Percentiles rank a stretch among this genome's conserved stretches.
These are phyloP conservation scores for Eleginops maclovinus DNA, from an alignment of 2,113 vertebrate species.

Conservation along the genomic window DNA sequence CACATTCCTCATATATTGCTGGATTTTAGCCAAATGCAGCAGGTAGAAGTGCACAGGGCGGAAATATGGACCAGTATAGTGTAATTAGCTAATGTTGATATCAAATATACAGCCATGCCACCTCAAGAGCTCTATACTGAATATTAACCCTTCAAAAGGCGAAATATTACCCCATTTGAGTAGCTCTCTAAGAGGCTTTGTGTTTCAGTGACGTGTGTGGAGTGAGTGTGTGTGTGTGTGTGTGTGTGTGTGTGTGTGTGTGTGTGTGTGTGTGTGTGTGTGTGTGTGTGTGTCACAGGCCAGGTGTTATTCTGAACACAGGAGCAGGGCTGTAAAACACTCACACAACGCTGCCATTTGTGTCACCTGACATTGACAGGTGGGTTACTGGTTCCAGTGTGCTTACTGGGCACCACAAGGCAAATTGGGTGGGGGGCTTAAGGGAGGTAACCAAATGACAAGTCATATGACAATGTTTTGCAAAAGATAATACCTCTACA, in stretches of 20 bases:
- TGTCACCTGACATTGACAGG: conserved; percentile 77
- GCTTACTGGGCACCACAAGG: conserved; percentile 23
- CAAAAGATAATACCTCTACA: conserved; percentile 6
- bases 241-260: no score
- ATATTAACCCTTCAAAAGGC: background rate
- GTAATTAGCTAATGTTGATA: no score
- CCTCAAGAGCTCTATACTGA: no score
- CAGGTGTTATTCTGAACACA: conserved; percentile 55
- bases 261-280: no score
- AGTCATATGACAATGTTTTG: conserved; percentile 27
- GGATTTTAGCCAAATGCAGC: background rate
- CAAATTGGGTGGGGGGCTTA: conserved; percentile 18
- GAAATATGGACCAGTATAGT: background rate
- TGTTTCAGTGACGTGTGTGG: conserved; percentile 42
- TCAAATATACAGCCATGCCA: no score
- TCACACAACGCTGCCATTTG: conserved; percentile 35
- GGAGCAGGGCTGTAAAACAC: conserved; percentile 32
- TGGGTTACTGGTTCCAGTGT: conserved; percentile 51
- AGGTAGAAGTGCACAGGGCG: background rate
- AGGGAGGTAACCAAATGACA: conserved; percentile 27
- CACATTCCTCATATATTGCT: background rate
- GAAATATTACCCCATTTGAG: background rate
- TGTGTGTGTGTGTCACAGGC: background rate
- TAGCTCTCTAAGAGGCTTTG: conserved; percentile 12
- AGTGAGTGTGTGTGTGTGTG: conserved; percentile 3